Percentiles rank a stretch among this genome's conserved stretches.
Conservation (phyloP, 2,888 invertebrate genomes). For the Drosophila kambysellisi region DNA sequence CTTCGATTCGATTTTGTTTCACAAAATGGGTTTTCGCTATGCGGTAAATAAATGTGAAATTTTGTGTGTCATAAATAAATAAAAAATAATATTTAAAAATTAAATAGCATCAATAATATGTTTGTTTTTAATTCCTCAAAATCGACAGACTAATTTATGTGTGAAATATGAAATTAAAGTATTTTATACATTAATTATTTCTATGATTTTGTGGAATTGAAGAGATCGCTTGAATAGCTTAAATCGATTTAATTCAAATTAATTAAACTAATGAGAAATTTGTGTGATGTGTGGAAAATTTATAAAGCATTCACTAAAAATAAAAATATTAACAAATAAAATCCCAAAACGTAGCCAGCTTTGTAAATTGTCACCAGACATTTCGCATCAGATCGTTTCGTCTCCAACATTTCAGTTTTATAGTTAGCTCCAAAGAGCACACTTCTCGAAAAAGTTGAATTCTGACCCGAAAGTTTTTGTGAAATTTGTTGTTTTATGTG, state of each 20-base stretch:
- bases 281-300: background rate
- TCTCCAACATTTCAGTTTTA: constrained; percentile 33
- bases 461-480: constrained; percentile 27
- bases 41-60: background rate
- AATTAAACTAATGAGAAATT: background rate
- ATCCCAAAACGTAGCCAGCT: constrained; percentile 1
- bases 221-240: background rate
- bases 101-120: background rate
- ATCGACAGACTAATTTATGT: background rate
- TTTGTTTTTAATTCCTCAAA: background rate
- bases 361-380: background rate
- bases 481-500: constrained; percentile 26
- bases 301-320: background rate
- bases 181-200: background rate
- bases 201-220: background rate
- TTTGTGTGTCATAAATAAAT: background rate
- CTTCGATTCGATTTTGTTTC: background rate
- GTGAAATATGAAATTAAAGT: background rate
- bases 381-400: background rate
- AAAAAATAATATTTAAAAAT: background rate
- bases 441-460: constrained; percentile 28
- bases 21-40: constrained; percentile 9
- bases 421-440: constrained; percentile 25
- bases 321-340: background rate
- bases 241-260: background rate